A percentile compares a stretch with the other conserved stretches of the same genome.
These are phyloP conservation scores for Tigriopus japonicus DNA, from an alignment of 1,140 invertebrate species.

Conservation along the genomic window DNA sequence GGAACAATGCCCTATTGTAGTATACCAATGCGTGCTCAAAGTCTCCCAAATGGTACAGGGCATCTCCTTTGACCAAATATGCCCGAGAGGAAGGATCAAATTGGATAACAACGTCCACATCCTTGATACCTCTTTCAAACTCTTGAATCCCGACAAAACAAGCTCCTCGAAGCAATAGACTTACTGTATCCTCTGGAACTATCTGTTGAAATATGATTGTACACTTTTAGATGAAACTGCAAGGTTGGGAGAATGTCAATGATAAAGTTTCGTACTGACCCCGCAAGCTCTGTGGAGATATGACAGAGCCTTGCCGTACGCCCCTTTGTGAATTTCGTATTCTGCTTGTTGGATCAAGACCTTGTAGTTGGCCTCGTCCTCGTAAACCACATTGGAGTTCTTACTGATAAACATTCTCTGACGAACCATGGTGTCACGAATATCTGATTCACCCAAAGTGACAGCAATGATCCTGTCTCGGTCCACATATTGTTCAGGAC, in stretches of 20 bases:
- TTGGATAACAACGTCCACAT: neutral
- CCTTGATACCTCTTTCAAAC: neutral
- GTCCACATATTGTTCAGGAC: neutral
- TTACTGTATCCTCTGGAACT: neutral
- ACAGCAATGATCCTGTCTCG: neutral
- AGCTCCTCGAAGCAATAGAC: neutral
- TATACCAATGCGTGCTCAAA: neutral
- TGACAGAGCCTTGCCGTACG: neutral
- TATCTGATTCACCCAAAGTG: neutral
- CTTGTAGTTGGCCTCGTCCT: neutral
- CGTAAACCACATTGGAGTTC: neutral
- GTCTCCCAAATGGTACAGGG: neutral
- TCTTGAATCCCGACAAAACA: neutral
- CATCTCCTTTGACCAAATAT: neutral
- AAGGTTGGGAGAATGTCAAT: no score
- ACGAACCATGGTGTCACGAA: neutral
- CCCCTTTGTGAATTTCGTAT: neutral
- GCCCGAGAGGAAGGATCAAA: neutral
- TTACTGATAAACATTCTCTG: neutral
- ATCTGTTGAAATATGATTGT: no score
- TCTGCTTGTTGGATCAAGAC: neutral
- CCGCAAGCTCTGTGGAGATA: neutral
- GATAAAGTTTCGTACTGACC: neutral
- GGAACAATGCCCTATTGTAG: neutral
- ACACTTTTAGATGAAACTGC: no score